Percentiles rank a stretch among this genome's conserved stretches.
phyloP scores from a whole-genome alignment of 2,113 vertebrate species.

The Condylura cristata region DNA sequence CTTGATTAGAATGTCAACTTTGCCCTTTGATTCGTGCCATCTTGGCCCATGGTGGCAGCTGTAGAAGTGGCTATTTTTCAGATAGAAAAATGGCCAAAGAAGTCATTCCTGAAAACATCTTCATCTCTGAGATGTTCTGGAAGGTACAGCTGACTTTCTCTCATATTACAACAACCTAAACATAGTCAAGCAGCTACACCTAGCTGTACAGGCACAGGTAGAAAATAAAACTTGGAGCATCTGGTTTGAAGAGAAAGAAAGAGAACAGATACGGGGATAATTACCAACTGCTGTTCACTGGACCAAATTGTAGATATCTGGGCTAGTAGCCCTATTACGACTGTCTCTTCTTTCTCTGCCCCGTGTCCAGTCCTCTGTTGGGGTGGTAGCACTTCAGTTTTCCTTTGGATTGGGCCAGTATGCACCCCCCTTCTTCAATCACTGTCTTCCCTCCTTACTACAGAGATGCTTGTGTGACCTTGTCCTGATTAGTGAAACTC shows the following conservation, averaged over 20 bases:
- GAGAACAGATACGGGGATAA: neutral
- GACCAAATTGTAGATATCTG: slow-evolving; percentile 3
- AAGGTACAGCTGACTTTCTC: slow-evolving; percentile 42
- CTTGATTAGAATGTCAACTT: neutral
- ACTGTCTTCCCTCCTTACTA: neutral
- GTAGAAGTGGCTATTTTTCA: slow-evolving; percentile 23
- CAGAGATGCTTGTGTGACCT: neutral
- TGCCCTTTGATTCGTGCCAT: neutral
- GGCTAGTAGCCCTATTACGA: neutral
- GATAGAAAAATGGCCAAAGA: neutral
- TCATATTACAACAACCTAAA: slow-evolving; percentile 23
- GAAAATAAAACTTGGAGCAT: neutral
- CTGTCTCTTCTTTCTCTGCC: slow-evolving; percentile 42
- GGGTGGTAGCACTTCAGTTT: slow-evolving; percentile 22
- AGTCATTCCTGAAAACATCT: slow-evolving; percentile 1
- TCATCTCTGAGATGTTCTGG: slow-evolving; percentile 45
- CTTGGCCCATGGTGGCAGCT: neutral
- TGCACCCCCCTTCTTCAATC: neutral
- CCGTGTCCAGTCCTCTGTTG: neutral
- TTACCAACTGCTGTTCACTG: neutral
- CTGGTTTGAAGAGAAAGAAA: slow-evolving; percentile 36
- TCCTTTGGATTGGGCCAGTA: neutral
- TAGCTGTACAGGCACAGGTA: slow-evolving; percentile 58
- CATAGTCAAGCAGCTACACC: slow-evolving; percentile 66
- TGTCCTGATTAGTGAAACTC: neutral